Evolutionary conservation across 2,113 vertebrate genomes (phyloP), one percentile per base, ranked within the genome.

Genomic region (Bambusicola thoracicus): DNA sequence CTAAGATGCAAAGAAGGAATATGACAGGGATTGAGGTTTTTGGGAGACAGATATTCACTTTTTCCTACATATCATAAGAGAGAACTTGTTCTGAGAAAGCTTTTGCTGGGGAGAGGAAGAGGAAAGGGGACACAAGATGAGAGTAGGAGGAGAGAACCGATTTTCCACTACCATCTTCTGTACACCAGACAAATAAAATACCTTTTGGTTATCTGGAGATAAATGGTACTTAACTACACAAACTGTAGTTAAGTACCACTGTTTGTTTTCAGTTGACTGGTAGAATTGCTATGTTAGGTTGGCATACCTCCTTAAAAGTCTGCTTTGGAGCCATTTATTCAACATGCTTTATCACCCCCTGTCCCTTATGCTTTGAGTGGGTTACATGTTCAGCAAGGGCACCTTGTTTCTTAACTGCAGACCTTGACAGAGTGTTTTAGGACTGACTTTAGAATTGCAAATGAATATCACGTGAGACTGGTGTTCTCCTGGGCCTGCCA

Each of bases 401-500:
- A 61, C 36, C 62, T 55, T 59, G 16, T 40, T 86, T 90, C 79
- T 86, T 66, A 79, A 62, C 15, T 85, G 56, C 66, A 79, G 66
- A 94, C 72, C 77, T 58, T 62, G 30, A 46, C 1, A 0, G 34
- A 80, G 41, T 0, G 0, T 59, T 93, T 94, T 84, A 69, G 74
- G 82, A 51, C 46, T 53, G 49, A 30, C 27, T 89, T 79, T 74
- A 81, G 30, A 79, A 27, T 30, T 82, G 59, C 58, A 73, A 74
- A 76, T 0, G 2, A 66, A 20, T 36, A 67, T 66, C 63, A 38
- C 17, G 21, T 13, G 65, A 66, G 40, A 80, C 27, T 24, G 70
- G 38, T 0, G 0, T 53, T 85, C 86, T 66, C 0, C 0, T 58
- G 40, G 34, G 70, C 56, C 0, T 32, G 0, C 27, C 58, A 72